Percentiles rank a stretch among this genome's conserved stretches.
Evolutionary conservation across 1,140 invertebrate genomes (phyloP).

Genomic region (Stegodyphus mimosarum): DNA sequence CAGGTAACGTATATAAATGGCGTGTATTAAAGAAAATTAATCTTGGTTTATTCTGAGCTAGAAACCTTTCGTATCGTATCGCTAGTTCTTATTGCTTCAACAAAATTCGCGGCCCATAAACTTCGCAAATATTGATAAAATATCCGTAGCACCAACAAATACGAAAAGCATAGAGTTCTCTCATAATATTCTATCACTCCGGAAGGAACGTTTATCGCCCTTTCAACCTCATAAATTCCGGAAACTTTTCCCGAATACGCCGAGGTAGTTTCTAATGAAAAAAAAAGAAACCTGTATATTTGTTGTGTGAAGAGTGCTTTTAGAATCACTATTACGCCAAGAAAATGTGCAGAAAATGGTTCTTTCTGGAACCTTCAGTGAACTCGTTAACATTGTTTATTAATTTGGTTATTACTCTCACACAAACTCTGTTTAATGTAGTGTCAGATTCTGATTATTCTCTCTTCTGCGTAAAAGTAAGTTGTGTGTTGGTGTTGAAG

Average conservation of each 20-base stretch:
- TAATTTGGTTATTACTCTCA: no score
- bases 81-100: no score
- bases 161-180: neutral
- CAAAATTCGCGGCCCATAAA: no score
- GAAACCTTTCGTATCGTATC: no score
- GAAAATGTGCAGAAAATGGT: neutral
- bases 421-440: no score
- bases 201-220: neutral
- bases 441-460: no score
- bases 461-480: no score
- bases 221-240: constrained; percentile 9
- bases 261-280: constrained; percentile 2
- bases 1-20: no score
- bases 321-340: neutral
- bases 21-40: no score
- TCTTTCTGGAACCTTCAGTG: constrained; percentile 11
- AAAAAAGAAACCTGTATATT: neutral
- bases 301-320: neutral
- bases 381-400: neutral
- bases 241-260: neutral
- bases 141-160: neutral
- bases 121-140: neutral
- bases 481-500: no score
- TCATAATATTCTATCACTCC: constrained; percentile 7
- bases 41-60: no score